Base-by-base conservation (phyloP, 2,113 vertebrate species). In the Pyxicephalus adspersus region DNA sequence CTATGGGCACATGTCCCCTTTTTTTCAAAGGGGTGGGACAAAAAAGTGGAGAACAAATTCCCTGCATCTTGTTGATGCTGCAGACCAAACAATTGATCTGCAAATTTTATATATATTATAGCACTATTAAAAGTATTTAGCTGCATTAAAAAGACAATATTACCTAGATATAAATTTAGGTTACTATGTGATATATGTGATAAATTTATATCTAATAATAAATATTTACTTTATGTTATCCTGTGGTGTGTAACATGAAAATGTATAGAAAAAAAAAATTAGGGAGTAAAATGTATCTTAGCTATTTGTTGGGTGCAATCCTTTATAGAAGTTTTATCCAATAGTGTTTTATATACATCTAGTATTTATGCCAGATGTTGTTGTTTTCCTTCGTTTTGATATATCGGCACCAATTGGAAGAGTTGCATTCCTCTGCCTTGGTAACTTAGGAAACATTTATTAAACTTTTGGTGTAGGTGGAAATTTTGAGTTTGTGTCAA, bases 1-100 rank as follows among this genome's bases (percentile, higher is more conserved):
- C 66, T 61, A 79, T 45, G 55, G 28, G 61, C 80, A 82, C 71
- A 82, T 71, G 71, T 75, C 61, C 61, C 80, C 77, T 57, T 28
- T 58, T n/a, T 50, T 79, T 82, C 51, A 61, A 88, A 52, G 71
- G 80, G 60, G 65, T 75, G 60, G 61, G 74, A 17, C 25, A 70
- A 85, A 86, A 77, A 25, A 83, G 64, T 77, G 81, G 60, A 84
- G 80, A 90, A 76, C 63, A 84, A 85, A 83, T 85, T 84, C 52
- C 83, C 85, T 85, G 86, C 86, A 87, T 86, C 85, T 72, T 78
- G 85, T 78, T 86, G 85, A 89, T 91, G 87, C 85, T 90, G 87
- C 83, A 85, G 89, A 83, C 86, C 83, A 83, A 83, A 85, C 82
- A 83, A 87, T 70, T 89, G 87, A 90, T 87, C 87, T 91, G 90